Base-by-base conservation (phyloP, 2,888 invertebrate species). In the Macrosoma leucophasiata region DNA sequence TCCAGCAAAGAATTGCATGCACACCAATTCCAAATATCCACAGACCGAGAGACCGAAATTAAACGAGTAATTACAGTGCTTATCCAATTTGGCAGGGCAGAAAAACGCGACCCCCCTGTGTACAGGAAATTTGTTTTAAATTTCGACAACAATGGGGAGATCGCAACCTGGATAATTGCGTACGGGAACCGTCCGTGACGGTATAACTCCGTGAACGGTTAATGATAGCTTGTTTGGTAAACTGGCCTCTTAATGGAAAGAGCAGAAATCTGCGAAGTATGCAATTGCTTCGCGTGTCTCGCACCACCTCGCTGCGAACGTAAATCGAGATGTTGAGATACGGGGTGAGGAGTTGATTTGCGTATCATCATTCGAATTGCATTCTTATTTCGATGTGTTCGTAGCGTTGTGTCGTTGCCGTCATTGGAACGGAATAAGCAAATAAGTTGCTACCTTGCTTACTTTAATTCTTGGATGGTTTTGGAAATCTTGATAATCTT, bases 81-180 rank as follows among this genome's bases (percentile, higher is more conserved):
- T 81, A 84, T 78, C 79, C 82, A 84, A 81, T 84, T 84, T 79
- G 76, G 76, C 73, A 65, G 69, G 66, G 69, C 71, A 75, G 74
- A 78, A 79, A 79, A 81, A 81, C 64, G 66, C 75, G 81, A 76
- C 82, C 81, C 79, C 75, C 76, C 74, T 48, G 69, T 64, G 66
- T 61, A 71, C 73, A 76, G 77, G 77, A 79, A 82, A 84, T 82
- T 82, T 82, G 82, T 82, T 84, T 84, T 75, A 79, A 82, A 81
- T 77, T 81, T 84, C 79, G 71, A 79, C 78, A 81, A 84, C 82
- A 84, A 82, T 84, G 81, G 81, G 71, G 70, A 78, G 79, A 84
- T 82, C 57, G 70, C 63, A 58, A 66, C 58, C 57, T 48, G 67
- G 79, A 79, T 82, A 81, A 81, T 81, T 78, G 72, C 64, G 62